Percentiles rank a stretch among this genome's conserved stretches.
Evolutionary conservation across 2,888 invertebrate species (phyloP).

Genomic region (Antheraea yamamai): DNA sequence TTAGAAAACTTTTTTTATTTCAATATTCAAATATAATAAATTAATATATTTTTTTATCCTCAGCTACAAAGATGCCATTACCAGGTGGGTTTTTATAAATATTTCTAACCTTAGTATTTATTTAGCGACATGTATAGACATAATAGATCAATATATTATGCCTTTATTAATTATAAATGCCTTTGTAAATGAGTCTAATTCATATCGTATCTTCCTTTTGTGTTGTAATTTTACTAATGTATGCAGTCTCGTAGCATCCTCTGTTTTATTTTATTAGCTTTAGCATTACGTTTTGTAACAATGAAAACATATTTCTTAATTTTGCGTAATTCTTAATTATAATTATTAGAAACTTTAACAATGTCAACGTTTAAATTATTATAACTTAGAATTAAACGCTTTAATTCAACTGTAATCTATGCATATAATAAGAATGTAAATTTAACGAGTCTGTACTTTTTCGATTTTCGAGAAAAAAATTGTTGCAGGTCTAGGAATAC

Average conservation of each 20-base stretch:
- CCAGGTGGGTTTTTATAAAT: slow-evolving; percentile 60
- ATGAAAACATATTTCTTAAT: neutral
- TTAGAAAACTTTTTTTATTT: neutral
- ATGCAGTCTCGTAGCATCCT: neutral
- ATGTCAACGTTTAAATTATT: neutral
- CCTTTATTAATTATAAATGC: no score
- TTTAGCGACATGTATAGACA: no score
- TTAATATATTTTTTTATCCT: slow-evolving; percentile 48
- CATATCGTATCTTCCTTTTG: neutral
- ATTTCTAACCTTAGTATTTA: neutral
- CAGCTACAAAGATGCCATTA: slow-evolving; percentile 74
- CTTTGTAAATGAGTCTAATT: neutral
- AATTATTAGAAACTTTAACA: neutral
- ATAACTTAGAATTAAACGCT: neutral
- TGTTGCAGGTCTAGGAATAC: no score
- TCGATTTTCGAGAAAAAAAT: no score
- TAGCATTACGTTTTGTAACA: no score
- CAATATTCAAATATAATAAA: neutral
- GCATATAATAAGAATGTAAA: no score
- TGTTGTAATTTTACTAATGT: neutral
- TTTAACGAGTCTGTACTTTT: no score
- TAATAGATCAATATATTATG: no score
- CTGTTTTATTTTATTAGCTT: neutral
- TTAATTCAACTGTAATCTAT: neutral
- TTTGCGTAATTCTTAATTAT: neutral